Evolutionary conservation across 2,888 invertebrate genomes (phyloP).

Genomic region (Polydesmus complanatus): DNA sequence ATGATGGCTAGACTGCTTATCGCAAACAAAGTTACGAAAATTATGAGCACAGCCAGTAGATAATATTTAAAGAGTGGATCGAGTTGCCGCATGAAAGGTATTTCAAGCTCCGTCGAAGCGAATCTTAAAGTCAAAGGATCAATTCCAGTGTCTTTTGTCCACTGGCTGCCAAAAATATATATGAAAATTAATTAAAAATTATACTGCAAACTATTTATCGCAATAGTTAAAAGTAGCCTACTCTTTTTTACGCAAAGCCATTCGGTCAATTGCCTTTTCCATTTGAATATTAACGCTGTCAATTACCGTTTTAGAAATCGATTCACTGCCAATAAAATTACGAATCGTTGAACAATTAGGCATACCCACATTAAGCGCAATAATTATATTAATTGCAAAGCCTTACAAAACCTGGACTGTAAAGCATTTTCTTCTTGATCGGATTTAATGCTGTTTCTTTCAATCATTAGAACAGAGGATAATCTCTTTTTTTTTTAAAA

Average conservation of each 20-base stretch:
- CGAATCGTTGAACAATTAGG: slow-evolving; percentile 18
- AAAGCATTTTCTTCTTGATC: neutral
- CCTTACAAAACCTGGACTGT: neutral
- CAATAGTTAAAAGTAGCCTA: too few species aligned
- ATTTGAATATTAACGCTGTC: slow-evolving; percentile 52
- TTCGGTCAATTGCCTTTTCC: slow-evolving; percentile 62
- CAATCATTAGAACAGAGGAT: neutral
- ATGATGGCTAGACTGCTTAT: slow-evolving; percentile 26
- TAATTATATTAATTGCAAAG: slow-evolving; percentile 8
- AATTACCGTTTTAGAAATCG: too few species aligned
- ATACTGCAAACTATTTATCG: slow-evolving; percentile 4
- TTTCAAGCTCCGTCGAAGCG: slow-evolving; percentile 49
- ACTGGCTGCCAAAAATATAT: slow-evolving; percentile 44
- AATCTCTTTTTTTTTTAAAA: neutral
- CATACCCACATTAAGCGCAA: slow-evolving; percentile 21
- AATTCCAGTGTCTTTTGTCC: slow-evolving; percentile 41
- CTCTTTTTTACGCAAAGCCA: slow-evolving; percentile 68
- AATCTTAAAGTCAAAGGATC: slow-evolving; percentile 49
- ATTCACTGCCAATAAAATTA: neutral
- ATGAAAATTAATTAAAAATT: slow-evolving; percentile 18
- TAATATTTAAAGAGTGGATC: slow-evolving; percentile 80
- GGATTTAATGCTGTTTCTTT: neutral
- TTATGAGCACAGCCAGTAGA: slow-evolving; percentile 44
- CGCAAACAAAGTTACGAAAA: slow-evolving; percentile 36
- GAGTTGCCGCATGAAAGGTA: slow-evolving; percentile 54